These are phyloP conservation scores for Papilio elwesi DNA, from an alignment of 2,888 invertebrate genomes.

Conservation along the genomic window DNA sequence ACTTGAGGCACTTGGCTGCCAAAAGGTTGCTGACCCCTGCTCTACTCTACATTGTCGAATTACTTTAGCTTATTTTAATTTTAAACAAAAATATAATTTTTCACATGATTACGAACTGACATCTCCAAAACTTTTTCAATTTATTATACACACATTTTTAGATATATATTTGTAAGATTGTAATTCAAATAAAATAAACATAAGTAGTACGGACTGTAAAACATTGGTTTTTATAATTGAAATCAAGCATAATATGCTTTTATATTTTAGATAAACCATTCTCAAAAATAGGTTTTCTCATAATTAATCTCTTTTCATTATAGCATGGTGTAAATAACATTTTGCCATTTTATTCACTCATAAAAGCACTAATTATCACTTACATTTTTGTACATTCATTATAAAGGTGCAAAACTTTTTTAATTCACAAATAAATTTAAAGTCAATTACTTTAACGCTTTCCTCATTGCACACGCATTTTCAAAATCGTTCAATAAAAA, in stretches of 20 bases:
- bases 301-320: conserved; percentile 14
- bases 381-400: conserved; percentile 9
- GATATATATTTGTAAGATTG: background rate
- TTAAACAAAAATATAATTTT: conserved; percentile 2
- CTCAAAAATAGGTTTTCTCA: conserved; percentile 7
- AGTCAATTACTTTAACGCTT: background rate
- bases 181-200: background rate
- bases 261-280: conserved; percentile 5
- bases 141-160: conserved; percentile 17
- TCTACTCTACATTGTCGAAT: no score
- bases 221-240: background rate
- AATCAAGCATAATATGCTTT: conserved; percentile 1
- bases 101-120: background rate
- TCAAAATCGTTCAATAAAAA: conserved; percentile 7
- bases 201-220: conserved; percentile 3
- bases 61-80: background rate
- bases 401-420: conserved; percentile 9
- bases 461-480: background rate
- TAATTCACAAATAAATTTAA: background rate
- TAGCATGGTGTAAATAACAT: conserved; percentile 12
- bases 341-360: conserved; percentile 2
- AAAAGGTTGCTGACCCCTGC: no score
- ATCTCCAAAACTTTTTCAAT: background rate
- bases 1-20: no score
- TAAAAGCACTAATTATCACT: background rate